Percentiles rank a stretch among this genome's conserved stretches.
phyloP scores from a whole-genome alignment of 1,140 invertebrate genomes.

The Diabrotica undecimpunctata region DNA sequence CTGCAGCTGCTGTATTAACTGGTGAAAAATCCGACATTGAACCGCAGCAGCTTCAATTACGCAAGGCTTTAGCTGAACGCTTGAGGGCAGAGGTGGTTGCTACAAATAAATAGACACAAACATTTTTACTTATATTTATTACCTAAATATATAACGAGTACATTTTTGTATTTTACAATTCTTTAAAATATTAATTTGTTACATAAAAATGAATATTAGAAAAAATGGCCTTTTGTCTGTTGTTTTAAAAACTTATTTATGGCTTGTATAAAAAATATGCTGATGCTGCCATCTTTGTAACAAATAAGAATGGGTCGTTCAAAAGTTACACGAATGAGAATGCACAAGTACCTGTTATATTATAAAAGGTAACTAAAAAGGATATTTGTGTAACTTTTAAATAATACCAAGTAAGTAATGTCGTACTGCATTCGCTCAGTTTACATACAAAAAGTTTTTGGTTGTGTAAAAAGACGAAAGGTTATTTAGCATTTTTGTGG shows the following conservation, averaged over 20 bases:
- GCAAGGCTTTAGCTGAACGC: conserved; percentile 76
- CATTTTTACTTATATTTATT: conserved; percentile 44
- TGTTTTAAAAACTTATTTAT: conserved; percentile 30
- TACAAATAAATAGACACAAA: conserved; percentile 23
- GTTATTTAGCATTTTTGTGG: too few relatives aligned
- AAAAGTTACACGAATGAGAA: conserved; percentile 20
- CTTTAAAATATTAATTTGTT: conserved; percentile 42
- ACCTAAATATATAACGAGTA: conserved; percentile 48
- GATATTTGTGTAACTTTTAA: conserved; percentile 20
- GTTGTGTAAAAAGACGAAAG: too few relatives aligned
- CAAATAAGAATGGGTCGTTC: conserved; percentile 24
- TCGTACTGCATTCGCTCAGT: conserved; percentile 26
- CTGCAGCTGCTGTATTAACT: conserved; percentile 60
- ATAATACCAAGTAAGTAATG: conserved; percentile 1
- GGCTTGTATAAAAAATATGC: conserved; percentile 40
- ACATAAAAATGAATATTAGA: conserved; percentile 36
- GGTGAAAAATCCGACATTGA: conserved; percentile 49
- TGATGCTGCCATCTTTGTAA: conserved; percentile 34
- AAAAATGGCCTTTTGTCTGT: conserved; percentile 31
- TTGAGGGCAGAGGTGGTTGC: conserved; percentile 74
- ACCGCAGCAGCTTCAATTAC: conserved; percentile 65
- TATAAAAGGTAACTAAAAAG: conserved; percentile 12
- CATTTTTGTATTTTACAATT: conserved; percentile 45
- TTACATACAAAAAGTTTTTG: conserved; percentile 11
- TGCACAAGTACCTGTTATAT: conserved; percentile 8